Conservation (phyloP, 2,888 invertebrate genomes). For the Toxonevra muliebris region DNA sequence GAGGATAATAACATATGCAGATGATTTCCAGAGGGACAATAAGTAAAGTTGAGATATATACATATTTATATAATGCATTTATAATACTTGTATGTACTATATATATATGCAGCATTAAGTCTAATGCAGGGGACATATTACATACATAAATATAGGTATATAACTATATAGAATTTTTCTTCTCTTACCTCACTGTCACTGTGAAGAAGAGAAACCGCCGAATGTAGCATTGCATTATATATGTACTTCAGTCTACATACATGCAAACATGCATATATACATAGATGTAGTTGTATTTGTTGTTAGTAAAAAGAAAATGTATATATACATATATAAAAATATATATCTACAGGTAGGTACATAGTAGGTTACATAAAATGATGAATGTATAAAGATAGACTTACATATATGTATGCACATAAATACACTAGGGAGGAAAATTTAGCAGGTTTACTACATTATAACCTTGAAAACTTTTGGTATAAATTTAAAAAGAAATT, state of each 20-base stretch:
- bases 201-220: no score
- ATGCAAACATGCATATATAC: no score
- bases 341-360: conserved; percentile 27
- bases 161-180: not conserved
- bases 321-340: conserved; percentile 12
- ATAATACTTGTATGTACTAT: conserved; percentile 12
- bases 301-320: conserved; percentile 9
- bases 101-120: not conserved
- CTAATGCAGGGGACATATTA: conserved; percentile 9
- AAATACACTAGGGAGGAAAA: not conserved
- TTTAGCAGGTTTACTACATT: no score
- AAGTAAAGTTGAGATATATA: conserved; percentile 8
- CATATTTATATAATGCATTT: not conserved
- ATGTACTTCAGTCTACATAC: no score
- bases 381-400: conserved; percentile 17
- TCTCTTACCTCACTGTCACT: no score
- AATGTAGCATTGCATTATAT: no score
- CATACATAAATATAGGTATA: conserved; percentile 21
- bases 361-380: conserved; percentile 10
- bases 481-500: conserved; percentile 14
- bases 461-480: no score
- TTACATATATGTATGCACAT: not conserved
- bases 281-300: no score
- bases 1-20: conserved; percentile 65
- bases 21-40: conserved; percentile 53